These are phyloP conservation scores for Morpho helenor DNA, from an alignment of 2,888 invertebrate genomes.

Conservation along the genomic window DNA sequence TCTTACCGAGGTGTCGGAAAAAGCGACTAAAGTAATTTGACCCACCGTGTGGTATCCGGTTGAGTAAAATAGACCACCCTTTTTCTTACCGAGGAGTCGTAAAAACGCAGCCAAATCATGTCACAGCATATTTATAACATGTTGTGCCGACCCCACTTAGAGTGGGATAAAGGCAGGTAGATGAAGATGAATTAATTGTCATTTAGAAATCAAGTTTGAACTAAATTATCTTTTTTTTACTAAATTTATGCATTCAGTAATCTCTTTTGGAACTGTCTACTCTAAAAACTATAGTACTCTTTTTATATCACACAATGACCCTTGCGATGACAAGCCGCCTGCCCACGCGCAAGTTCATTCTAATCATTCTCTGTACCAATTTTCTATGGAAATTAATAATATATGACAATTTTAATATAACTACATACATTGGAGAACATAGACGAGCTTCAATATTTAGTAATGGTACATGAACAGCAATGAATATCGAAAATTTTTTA, in stretches of 20 bases:
- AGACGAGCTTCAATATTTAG: background rate
- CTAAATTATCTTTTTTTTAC: background rate
- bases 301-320: constrained; percentile 57
- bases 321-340: constrained; percentile 66
- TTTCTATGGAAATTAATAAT: background rate
- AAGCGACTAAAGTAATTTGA: too few relatives aligned
- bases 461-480: background rate
- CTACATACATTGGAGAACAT: constrained; percentile 5
- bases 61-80: too few relatives aligned
- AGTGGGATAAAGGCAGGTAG: too few relatives aligned
- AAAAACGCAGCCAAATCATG: too few relatives aligned
- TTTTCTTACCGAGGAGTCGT: too few relatives aligned
- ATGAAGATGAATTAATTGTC: too few relatives aligned
- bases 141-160: too few relatives aligned
- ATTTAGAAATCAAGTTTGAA: too few relatives aligned
- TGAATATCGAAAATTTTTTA: constrained; percentile 3
- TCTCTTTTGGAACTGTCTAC: constrained; percentile 1
- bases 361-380: constrained; percentile 49
- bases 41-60: too few relatives aligned
- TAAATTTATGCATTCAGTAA: background rate
- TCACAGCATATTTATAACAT: too few relatives aligned
- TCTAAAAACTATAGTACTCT: constrained; percentile 25
- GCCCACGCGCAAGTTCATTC: constrained; percentile 67
- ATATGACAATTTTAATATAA: background rate
- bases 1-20: too few relatives aligned